Evolutionary conservation across 2,797 vertebrate genomes (phyloP).

Genomic region (Chelon auratus): DNA sequence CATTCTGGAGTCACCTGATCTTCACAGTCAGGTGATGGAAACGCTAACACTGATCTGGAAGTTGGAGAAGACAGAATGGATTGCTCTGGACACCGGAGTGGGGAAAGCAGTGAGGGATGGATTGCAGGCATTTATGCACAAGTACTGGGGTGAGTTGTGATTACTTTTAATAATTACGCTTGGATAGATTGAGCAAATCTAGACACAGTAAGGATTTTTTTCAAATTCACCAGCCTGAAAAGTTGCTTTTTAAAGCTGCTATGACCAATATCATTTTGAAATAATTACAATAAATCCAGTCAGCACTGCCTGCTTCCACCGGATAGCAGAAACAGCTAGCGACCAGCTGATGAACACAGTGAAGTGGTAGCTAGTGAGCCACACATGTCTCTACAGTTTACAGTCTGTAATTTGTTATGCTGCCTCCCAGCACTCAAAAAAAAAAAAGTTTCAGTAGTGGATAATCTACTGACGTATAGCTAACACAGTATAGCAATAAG

Average conservation of each 20-base stretch:
- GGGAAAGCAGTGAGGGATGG: slow-evolving; percentile 67
- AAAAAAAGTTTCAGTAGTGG: too few species aligned
- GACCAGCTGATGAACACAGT: neutral
- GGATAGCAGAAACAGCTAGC: neutral
- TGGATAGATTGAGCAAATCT: neutral
- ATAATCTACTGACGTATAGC: too few species aligned
- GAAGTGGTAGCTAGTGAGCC: neutral
- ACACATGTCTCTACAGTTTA: neutral
- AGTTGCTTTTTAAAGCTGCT: too few species aligned
- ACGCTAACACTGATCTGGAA: slow-evolving; percentile 78
- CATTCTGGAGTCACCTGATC: slow-evolving; percentile 59
- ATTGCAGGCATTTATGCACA: slow-evolving; percentile 81
- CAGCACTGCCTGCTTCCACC: neutral
- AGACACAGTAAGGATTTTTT: too few species aligned
- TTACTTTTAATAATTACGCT: neutral
- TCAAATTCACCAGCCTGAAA: too few species aligned
- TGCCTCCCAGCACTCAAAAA: too few species aligned
- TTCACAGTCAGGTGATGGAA: slow-evolving; percentile 79
- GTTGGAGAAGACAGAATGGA: slow-evolving; percentile 74
- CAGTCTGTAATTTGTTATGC: too few species aligned
- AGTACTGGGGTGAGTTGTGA: slow-evolving; percentile 86
- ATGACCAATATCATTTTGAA: too few species aligned
- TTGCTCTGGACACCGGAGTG: slow-evolving; percentile 68
- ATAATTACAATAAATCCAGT: neutral
- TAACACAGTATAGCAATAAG: too few species aligned